phyloP scores from a whole-genome alignment of 2,797 vertebrate species.

The Glyptemys insculpta region DNA sequence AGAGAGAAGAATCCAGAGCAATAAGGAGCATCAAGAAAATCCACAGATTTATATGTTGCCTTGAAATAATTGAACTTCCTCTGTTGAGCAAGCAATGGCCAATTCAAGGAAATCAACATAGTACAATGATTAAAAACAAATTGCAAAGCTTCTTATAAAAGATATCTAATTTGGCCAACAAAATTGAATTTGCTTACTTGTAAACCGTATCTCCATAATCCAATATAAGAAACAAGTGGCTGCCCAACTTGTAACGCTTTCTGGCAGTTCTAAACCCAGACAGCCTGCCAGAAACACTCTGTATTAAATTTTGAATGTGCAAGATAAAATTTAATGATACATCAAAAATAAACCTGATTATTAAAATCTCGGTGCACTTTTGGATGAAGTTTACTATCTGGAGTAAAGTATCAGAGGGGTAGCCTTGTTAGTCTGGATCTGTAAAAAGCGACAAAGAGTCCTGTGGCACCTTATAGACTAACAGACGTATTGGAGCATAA shows the following conservation, averaged over 20 bases:
- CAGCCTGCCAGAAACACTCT: neutral
- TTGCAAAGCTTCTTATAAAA: constrained; percentile 12
- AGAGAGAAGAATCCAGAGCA: neutral
- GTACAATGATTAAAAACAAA: neutral
- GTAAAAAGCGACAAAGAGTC: no score
- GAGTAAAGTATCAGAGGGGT: neutral
- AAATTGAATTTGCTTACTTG: constrained; percentile 53
- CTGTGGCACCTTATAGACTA: no score
- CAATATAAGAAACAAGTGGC: neutral
- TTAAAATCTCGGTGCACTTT: neutral
- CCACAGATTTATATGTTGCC: neutral
- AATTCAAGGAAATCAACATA: neutral
- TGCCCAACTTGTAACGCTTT: constrained; percentile 7
- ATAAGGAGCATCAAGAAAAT: neutral
- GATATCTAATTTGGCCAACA: constrained; percentile 7
- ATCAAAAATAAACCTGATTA: constrained; percentile 13
- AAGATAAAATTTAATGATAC: neutral
- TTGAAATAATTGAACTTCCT: constrained; percentile 11
- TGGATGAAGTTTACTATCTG: constrained; percentile 47
- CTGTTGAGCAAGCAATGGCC: neutral
- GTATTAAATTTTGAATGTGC: neutral
- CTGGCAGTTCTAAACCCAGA: constrained; percentile 5
- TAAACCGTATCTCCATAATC: constrained; percentile 9
- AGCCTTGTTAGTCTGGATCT: no score
- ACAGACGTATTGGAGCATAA: no score